Percentiles rank a stretch among this genome's conserved stretches.
Conservation (phyloP, 2,797 vertebrate genomes). For the Notamacropus eugenii region DNA sequence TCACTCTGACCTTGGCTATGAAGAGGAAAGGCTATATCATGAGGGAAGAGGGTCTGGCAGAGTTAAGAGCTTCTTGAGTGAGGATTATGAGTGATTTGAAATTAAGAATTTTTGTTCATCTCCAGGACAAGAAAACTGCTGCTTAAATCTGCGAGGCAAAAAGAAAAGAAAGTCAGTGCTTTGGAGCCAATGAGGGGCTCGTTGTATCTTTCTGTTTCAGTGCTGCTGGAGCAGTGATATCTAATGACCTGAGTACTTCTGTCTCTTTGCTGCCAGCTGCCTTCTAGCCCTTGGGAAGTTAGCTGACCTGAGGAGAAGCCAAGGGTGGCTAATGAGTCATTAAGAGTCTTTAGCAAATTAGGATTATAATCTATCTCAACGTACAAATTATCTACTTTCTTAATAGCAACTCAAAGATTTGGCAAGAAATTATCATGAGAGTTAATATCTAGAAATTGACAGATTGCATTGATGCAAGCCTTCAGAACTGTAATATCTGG, state of each 20-base stretch:
- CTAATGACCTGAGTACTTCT: constrained; percentile 48
- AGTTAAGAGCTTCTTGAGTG: background rate
- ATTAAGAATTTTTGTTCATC: constrained; percentile 66
- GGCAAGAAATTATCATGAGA: constrained; percentile 77
- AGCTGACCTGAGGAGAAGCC: constrained; percentile 80
- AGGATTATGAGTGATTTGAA: constrained; percentile 41
- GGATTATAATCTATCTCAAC: constrained; percentile 81
- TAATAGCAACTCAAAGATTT: constrained; percentile 79
- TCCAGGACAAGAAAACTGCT: constrained; percentile 51
- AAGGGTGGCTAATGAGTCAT: constrained; percentile 83
- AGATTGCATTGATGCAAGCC: constrained; percentile 59
- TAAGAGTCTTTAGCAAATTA: constrained; percentile 82
- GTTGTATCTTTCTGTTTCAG: constrained; percentile 49
- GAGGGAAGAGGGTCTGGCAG: background rate
- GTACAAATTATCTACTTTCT: constrained; percentile 78
- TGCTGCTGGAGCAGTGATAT: constrained; percentile 42
- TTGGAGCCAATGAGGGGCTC: background rate
- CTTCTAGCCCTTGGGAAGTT: constrained; percentile 62
- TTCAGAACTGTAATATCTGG: constrained; percentile 4
- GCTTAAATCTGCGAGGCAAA: constrained; percentile 38
- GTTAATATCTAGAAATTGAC: constrained; percentile 68
- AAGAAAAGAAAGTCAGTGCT: constrained; percentile 37
- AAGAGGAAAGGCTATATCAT: no score
- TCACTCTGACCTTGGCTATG: background rate
- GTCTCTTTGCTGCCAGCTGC: constrained; percentile 59